phyloP scores from a whole-genome alignment of 2,113 vertebrate genomes.

The Columbina picui region DNA sequence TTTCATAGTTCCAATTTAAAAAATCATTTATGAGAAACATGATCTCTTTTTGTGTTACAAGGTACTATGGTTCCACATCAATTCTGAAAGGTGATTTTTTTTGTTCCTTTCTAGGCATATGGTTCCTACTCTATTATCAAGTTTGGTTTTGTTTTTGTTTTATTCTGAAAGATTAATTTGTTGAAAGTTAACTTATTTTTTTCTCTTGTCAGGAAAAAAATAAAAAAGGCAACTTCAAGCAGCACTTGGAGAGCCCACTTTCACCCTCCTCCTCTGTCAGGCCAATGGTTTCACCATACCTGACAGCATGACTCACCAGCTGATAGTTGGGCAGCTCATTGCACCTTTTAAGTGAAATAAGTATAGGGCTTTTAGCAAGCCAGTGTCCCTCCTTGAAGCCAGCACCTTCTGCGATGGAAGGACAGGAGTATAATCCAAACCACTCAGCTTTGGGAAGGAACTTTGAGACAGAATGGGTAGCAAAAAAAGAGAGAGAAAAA shows the following conservation, averaged over 20 bases:
- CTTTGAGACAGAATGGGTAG: neutral
- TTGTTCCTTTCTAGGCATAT: neutral
- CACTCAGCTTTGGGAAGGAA: neutral
- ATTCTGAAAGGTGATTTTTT: neutral
- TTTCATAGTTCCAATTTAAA: neutral
- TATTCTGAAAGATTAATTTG: neutral
- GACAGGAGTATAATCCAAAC: neutral
- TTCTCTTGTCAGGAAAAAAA: neutral
- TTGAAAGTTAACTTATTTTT: neutral
- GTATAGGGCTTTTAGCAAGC: neutral
- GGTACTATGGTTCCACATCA: neutral
- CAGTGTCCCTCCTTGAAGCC: neutral
- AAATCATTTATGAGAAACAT: neutral
- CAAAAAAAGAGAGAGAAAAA: neutral
- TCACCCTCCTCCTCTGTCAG: neutral
- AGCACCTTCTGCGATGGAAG: neutral
- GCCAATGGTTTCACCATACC: neutral
- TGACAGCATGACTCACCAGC: neutral
- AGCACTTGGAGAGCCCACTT: neutral
- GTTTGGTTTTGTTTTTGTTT: fast-evolving
- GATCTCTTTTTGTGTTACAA: neutral
- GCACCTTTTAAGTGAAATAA: neutral
- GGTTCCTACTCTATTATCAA: neutral
- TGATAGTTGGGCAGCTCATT: neutral
- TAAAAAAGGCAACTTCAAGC: neutral